These are phyloP conservation scores for Sebastes alutus DNA, from an alignment of 2,797 vertebrate species.

Conservation along the genomic window DNA sequence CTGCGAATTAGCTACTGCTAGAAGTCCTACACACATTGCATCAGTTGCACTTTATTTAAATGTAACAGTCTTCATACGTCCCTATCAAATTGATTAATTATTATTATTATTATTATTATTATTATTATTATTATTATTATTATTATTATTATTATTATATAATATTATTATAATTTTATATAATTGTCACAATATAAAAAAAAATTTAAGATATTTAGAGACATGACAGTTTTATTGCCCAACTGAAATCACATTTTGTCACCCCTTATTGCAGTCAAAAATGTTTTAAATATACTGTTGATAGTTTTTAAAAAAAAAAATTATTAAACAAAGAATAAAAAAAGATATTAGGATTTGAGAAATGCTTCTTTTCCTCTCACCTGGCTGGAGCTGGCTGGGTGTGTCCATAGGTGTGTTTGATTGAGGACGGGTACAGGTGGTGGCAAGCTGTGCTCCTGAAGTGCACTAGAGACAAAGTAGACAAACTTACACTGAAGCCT, in stretches of 20 bases:
- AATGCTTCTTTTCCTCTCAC: background rate
- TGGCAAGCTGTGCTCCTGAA: background rate
- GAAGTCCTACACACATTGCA: too few relatives aligned
- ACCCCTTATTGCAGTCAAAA: background rate
- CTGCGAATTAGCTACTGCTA: too few relatives aligned
- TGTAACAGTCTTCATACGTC: too few relatives aligned
- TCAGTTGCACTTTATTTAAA: too few relatives aligned
- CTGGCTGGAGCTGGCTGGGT: background rate
- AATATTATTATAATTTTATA: background rate
- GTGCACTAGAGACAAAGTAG: background rate
- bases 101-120: too few relatives aligned
- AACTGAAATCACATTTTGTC: background rate
- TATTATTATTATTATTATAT: too few relatives aligned
- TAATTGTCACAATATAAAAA: background rate
- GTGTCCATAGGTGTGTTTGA: background rate
- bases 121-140: too few relatives aligned
- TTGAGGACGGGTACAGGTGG: too few relatives aligned
- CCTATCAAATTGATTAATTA: too few relatives aligned
- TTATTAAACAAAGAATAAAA: too few relatives aligned
- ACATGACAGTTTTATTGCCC: background rate
- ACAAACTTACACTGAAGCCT: background rate
- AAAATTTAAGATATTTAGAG: background rate
- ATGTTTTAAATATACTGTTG: background rate
- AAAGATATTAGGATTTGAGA: accelerated
- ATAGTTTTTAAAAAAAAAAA: too few relatives aligned